A percentile compares a stretch with the other conserved stretches of the same genome.
phyloP scores from a whole-genome alignment of 2,113 vertebrate species.

The Alces alces region DNA sequence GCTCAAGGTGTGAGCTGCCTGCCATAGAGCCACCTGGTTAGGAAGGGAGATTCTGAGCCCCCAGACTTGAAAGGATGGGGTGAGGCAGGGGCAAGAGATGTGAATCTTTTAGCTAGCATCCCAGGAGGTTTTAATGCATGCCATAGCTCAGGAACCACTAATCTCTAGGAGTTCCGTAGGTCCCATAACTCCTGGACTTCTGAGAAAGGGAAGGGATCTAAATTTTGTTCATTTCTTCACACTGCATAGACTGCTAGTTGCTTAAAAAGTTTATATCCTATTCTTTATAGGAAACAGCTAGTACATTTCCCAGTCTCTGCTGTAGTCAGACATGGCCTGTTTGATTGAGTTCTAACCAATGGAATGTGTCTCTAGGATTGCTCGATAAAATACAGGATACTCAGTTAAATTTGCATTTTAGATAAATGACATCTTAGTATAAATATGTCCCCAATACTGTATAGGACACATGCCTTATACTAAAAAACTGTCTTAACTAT shows the following conservation, averaged over 20 bases:
- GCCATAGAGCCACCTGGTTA: neutral
- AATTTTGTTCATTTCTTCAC: neutral
- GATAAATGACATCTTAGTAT: neutral
- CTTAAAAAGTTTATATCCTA: neutral
- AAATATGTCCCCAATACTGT: neutral
- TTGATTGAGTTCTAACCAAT: neutral
- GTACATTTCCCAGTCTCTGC: neutral
- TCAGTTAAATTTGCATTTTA: neutral
- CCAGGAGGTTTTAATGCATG: neutral
- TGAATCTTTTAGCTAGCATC: neutral
- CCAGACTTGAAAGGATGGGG: neutral
- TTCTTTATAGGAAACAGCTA: neutral
- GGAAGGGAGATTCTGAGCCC: neutral
- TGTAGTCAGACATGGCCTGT: neutral
- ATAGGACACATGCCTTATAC: neutral
- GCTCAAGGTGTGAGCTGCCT: neutral
- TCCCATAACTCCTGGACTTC: neutral
- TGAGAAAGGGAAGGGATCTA: neutral
- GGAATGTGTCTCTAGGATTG: neutral
- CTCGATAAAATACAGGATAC: neutral
- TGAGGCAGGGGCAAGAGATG: neutral
- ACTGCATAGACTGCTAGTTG: neutral
- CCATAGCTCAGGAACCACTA: neutral
- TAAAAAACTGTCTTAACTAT: neutral
- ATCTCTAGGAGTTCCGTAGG: neutral